Percentiles rank a stretch among this genome's conserved stretches.
Conservation (phyloP, 1,140 invertebrate species). For the Drosophila yakuba region DNA sequence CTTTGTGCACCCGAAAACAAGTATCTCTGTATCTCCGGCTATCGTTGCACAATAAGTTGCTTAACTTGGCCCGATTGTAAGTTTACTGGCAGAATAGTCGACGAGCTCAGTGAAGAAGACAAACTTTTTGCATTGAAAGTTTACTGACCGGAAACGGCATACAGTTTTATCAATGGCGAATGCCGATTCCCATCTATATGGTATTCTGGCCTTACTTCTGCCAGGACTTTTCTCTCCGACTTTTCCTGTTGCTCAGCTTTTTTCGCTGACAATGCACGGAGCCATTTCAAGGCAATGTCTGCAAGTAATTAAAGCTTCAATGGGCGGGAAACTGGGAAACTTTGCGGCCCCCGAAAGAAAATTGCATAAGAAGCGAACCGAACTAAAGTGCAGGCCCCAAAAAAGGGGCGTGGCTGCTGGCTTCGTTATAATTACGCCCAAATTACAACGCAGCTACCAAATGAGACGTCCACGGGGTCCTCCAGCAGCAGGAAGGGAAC, state of each 20-base stretch:
- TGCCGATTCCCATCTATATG: constrained; percentile 12
- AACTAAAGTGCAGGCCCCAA: constrained; percentile 20
- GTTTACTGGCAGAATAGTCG: constrained; percentile 30
- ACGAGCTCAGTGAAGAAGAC: constrained; percentile 5
- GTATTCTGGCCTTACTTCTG: neutral
- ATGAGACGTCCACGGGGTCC: constrained; percentile 21
- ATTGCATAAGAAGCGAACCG: constrained; percentile 58
- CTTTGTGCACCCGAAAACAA: neutral
- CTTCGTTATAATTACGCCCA: constrained; percentile 75
- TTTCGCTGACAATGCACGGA: constrained; percentile 36
- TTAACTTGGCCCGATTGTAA: constrained; percentile 54
- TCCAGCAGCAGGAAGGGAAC: neutral
- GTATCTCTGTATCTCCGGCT: neutral
- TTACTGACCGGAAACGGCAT: constrained; percentile 81
- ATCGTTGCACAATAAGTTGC: constrained; percentile 47
- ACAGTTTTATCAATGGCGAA: constrained; percentile 71
- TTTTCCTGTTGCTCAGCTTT: constrained; percentile 10
- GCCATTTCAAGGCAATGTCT: constrained; percentile 49
- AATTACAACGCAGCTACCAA: constrained; percentile 55
- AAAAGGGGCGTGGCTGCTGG: constrained; percentile 36
- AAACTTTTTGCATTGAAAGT: constrained; percentile 67
- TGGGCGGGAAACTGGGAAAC: constrained; percentile 52
- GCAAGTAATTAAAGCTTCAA: constrained; percentile 73
- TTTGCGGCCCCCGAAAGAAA: constrained; percentile 51
- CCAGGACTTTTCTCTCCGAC: neutral